These are phyloP conservation scores for Centropus bengalensis DNA, from an alignment of 2,113 vertebrate species.

Conservation along the genomic window DNA sequence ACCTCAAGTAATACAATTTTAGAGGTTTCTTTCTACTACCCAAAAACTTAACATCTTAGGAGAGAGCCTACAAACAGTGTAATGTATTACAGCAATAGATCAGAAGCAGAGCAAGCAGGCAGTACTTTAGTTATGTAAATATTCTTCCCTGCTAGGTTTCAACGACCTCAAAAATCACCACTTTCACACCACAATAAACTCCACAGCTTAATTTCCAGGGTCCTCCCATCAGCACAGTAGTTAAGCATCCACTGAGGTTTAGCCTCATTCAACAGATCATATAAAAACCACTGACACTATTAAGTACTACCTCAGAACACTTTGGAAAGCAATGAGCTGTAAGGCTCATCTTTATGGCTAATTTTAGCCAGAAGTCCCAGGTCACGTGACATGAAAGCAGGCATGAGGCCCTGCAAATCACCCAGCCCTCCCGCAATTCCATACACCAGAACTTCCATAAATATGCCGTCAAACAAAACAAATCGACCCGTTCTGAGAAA, in stretches of 20 bases:
- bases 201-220: not conserved
- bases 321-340: not conserved
- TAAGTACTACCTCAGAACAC: not conserved
- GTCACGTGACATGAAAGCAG: not conserved
- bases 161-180: not conserved
- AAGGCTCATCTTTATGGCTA: not conserved
- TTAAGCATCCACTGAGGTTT: not conserved
- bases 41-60: not conserved
- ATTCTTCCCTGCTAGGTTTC: not conserved
- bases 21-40: not conserved
- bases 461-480: not conserved
- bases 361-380: not conserved
- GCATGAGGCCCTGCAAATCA: not conserved
- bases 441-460: not conserved
- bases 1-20: not conserved
- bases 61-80: not conserved
- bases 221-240: not conserved
- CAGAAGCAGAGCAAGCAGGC: not conserved
- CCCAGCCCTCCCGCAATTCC: not conserved
- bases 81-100: not conserved
- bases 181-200: not conserved
- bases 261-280: not conserved
- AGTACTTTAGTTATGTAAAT: not conserved
- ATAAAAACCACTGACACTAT: not conserved
- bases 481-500: not conserved